A percentile compares a stretch with the other conserved stretches of the same genome.
Evolutionary conservation across 2,888 invertebrate genomes (phyloP).

Genomic region (Allolobophora icterica): DNA sequence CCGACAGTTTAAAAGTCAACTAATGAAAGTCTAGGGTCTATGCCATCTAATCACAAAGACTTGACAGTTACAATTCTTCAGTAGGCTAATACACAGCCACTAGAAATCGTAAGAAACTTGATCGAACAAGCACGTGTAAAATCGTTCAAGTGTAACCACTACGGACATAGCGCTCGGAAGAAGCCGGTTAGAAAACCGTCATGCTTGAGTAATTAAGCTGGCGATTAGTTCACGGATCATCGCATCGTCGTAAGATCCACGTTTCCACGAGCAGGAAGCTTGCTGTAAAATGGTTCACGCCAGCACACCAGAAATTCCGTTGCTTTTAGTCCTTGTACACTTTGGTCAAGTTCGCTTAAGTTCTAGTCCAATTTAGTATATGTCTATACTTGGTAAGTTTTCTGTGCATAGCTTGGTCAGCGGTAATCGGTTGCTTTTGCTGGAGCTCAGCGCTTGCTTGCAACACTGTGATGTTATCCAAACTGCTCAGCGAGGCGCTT

Average conservation of each 20-base stretch:
- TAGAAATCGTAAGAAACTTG: neutral
- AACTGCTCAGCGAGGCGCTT: neutral
- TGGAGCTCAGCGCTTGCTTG: neutral
- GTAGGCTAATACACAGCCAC: neutral
- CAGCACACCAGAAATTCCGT: neutral
- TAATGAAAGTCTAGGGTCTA: neutral
- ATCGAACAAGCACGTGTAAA: neutral
- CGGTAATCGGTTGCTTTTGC: neutral
- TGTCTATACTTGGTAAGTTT: neutral
- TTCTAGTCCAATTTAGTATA: neutral
- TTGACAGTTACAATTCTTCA: neutral
- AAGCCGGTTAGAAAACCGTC: neutral
- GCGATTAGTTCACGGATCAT: neutral
- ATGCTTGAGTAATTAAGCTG: neutral
- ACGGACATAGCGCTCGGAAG: neutral
- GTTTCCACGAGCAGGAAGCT: neutral
- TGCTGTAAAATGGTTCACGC: neutral
- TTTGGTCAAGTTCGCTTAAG: neutral
- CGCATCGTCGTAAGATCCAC: neutral
- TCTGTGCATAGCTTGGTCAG: neutral
- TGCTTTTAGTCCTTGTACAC: neutral
- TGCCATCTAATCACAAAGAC: constrained; percentile 17
- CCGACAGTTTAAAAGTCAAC: neutral
- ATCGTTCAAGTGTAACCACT: constrained; percentile 9
- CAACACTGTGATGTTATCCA: neutral